Evolutionary conservation across 2,888 invertebrate genomes (phyloP), one percentile per base, ranked within the genome.

Genomic region (Hesperia comma): DNA sequence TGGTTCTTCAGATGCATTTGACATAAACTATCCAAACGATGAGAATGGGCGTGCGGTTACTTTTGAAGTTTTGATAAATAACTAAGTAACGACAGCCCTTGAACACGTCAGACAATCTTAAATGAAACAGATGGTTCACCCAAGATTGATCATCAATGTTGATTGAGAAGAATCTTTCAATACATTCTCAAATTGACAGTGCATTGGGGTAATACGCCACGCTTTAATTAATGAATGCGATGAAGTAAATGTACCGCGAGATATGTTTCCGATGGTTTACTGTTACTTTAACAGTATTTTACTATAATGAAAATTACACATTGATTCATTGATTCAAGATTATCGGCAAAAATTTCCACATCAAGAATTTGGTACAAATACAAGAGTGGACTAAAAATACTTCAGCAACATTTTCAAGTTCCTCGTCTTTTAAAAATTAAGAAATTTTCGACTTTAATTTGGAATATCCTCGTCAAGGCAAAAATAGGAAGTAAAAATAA

Each of bases 1-100:
- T 32, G 57, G 54, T 63, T 62, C 37, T 70, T 57, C 41, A 68
- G 63, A 43, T 49, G 54, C 54, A 40, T 26, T 26, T 2, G 12
- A 37, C 17, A 43, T 55, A 19, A 40, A 14, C 41, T 46, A 53
- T 49, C 32, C 32, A 1, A 46, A 43, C 8, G 15, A n/a, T 15
- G 5, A 0, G n/a, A 43, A 43, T 19, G 49, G 49, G 49, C 19
- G 8, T 49, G 49, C 49, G 8, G 19, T 49, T 43, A 43, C 43
- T 10, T 3, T 2, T 12, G 49, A 49, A 17, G 46, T 17, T n/a
- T n/a, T n/a, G n/a, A n/a, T 49, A 49, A 19, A 4, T 19, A 2
- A 17, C 51, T 3, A 51, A 12, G 49, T 49, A 49, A 19, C 10
- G 8, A 12, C 49, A 19, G 49, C 49, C 49, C 49, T 8, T 12